Base-by-base conservation (phyloP, 2,888 invertebrate species). In the Trachelus tabidus region DNA sequence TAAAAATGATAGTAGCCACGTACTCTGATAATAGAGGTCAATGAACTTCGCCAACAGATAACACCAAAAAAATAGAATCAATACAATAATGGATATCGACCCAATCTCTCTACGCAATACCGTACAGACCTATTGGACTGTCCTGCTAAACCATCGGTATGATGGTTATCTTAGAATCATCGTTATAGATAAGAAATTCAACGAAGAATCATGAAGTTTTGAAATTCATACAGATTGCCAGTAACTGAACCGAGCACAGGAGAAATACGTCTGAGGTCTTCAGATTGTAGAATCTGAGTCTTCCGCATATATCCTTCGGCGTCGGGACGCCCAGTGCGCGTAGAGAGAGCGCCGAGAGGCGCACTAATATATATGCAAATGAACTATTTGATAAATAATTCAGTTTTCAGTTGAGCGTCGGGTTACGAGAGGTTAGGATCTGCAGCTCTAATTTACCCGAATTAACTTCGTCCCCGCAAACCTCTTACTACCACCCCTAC, bases 351-450 rank as follows among this genome's bases (percentile, higher is more conserved):
- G 77, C 76, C 73, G 74, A 68, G 82, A 80, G 80, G 81, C 80
- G 76, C 81, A 80, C 83, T 85, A 85, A 85, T 85, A 84, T 85
- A 83, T 85, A 85, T 85, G 85, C 85, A 85, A 85, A 85, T 85
- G 82, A 82, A 85, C 81, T 83, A 84, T 85, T 85, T 85, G 83
- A 85, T 85, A 85, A 85, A 85, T 85, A 83, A 85, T 85, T 85
- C 85, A 85, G 84, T 84, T 85, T 84, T 84, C 83, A 80, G 82
- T 83, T 79, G 82, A 83, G 79, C 82, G 80, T 80, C 77, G 75
- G 77, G 78, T 75, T 81, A 80, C 75, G 71, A 80, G 78, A 80
- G 79, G 77, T 80, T 80, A 80, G 80, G 79, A 81, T 83, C 79
- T 80, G 79, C 81, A 80, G 79, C 81, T 82, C 83, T 84, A 84